Evolutionary conservation across 2,888 invertebrate species (phyloP).

Genomic region (Sycophila texana): DNA sequence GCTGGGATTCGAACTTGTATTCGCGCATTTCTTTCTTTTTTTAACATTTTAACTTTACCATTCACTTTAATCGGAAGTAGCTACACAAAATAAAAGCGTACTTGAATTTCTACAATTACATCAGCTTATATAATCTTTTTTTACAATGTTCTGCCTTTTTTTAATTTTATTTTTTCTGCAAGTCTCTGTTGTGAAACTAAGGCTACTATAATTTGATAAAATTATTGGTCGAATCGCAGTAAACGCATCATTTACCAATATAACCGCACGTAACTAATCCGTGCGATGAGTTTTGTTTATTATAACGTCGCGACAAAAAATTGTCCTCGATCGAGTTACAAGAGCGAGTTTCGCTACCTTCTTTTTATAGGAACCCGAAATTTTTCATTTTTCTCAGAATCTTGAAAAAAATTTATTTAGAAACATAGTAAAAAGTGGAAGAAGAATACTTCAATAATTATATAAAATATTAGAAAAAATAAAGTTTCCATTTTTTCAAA

Average conservation of each 20-base stretch:
- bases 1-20: slow-evolving; percentile 53
- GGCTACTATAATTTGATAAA: too few species aligned
- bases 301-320: slow-evolving; percentile 34
- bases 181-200: slow-evolving; percentile 1
- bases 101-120: slow-evolving; percentile 44
- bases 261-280: slow-evolving; percentile 39
- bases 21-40: slow-evolving; percentile 14
- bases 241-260: slow-evolving; percentile 60
- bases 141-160: slow-evolving; percentile 36
- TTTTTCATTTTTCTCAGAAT: slow-evolving; percentile 42
- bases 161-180: slow-evolving; percentile 26
- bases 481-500: slow-evolving; percentile 12
- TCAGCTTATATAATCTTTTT: slow-evolving; percentile 22
- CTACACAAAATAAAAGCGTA: slow-evolving; percentile 44
- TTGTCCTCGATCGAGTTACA: slow-evolving; percentile 16
- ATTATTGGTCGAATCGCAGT: slow-evolving; percentile 57
- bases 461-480: slow-evolving; percentile 13
- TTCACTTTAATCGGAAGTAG: not conserved
- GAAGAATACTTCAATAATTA: slow-evolving; percentile 3
- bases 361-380: slow-evolving; percentile 24
- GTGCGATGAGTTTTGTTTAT: slow-evolving; percentile 40
- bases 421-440: not conserved
- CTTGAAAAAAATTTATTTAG: slow-evolving; percentile 34
- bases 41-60: slow-evolving; percentile 31
- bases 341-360: slow-evolving; percentile 20